A percentile compares a stretch with the other conserved stretches of the same genome.
These are phyloP conservation scores for Saguinus oedipus DNA, from an alignment of 2,797 vertebrate genomes.

Conservation along the genomic window DNA sequence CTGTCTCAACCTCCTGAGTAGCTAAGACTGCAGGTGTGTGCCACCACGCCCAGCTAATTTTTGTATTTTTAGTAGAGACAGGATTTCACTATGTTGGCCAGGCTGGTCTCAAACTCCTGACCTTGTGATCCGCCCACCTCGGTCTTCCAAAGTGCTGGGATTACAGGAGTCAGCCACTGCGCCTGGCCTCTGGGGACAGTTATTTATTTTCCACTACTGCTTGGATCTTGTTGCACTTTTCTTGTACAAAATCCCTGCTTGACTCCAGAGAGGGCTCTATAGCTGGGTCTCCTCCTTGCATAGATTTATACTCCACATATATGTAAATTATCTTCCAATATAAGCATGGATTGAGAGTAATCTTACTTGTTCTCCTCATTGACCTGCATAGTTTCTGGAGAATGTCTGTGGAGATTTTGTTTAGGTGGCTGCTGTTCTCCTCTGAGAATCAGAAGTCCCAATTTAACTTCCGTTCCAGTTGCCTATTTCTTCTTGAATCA, in stretches of 20 bases:
- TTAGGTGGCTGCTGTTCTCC: background rate
- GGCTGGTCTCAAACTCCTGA: background rate
- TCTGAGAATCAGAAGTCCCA: background rate
- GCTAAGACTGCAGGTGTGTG: background rate
- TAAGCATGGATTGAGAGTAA: background rate
- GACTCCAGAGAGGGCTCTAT: background rate
- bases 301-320: background rate
- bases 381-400: background rate
- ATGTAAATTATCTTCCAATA: background rate
- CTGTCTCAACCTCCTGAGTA: background rate
- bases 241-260: background rate
- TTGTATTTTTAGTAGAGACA: background rate
- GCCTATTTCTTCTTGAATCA: background rate
- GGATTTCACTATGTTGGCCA: background rate
- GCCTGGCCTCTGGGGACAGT: background rate
- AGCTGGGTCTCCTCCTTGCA: background rate
- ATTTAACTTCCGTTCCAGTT: background rate
- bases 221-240: background rate
- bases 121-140: background rate
- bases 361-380: background rate
- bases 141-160: background rate
- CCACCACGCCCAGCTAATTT: background rate
- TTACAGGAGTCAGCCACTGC: accelerated
- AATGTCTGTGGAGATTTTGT: too few species aligned
- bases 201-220: background rate